Conservation (phyloP, 2,113 vertebrate species). For the Tetrax tetrax region DNA sequence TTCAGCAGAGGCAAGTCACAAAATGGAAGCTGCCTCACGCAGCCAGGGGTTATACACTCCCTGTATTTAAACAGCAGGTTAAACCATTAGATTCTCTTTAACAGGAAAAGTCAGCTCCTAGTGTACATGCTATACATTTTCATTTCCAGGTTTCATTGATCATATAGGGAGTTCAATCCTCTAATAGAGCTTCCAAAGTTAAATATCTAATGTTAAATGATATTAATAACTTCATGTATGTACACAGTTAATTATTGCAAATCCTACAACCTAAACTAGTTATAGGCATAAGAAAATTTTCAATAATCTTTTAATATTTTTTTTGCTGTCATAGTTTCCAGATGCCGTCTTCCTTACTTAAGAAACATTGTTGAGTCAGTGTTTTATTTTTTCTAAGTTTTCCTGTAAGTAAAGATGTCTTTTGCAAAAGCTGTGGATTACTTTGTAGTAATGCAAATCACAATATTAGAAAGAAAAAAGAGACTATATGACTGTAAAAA, state of each 20-base stretch:
- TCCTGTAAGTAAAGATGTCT: neutral
- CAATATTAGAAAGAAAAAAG: neutral
- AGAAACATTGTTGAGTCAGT: neutral
- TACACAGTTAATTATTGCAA: neutral
- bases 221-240: neutral
- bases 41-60: neutral
- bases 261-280: neutral
- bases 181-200: neutral
- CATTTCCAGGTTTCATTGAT: neutral
- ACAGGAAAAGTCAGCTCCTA: neutral
- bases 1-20: neutral
- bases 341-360: conserved; percentile 4
- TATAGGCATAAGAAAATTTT: neutral
- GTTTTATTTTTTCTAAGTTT: neutral
- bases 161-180: neutral
- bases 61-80: neutral
- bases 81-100: neutral
- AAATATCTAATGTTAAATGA: neutral
- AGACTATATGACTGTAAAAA: neutral
- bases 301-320: neutral
- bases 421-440: neutral
- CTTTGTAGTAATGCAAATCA: neutral
- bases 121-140: neutral
- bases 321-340: neutral
- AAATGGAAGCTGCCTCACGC: neutral